phyloP scores from a whole-genome alignment of 2,113 vertebrate genomes.

The Delphinus delphis region DNA sequence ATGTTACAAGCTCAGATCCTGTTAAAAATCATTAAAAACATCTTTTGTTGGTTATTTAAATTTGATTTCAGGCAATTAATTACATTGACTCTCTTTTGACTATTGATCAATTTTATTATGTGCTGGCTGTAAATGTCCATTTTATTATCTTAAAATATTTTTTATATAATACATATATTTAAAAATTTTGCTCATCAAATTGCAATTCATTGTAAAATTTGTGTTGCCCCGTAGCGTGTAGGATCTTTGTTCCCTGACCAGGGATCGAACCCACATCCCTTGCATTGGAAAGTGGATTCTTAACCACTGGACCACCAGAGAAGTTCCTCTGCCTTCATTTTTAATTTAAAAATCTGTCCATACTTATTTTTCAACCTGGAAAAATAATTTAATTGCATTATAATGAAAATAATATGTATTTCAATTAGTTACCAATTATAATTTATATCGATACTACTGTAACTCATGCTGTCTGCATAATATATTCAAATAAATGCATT shows the following conservation, averaged over 20 bases:
- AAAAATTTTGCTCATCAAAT: neutral
- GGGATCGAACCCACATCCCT: too few species aligned
- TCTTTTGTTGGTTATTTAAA: neutral
- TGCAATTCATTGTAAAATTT: neutral
- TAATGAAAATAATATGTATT: neutral
- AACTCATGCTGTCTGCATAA: neutral
- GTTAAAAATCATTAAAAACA: neutral
- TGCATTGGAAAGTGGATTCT: too few species aligned
- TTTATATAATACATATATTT: neutral
- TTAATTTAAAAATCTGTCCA: neutral
- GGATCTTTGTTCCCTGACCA: too few species aligned
- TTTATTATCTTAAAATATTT: neutral
- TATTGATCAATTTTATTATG: neutral
- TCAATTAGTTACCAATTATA: neutral
- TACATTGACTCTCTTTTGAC: neutral
- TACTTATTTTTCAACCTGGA: constrained; percentile 7
- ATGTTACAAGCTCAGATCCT: neutral
- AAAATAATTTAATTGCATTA: constrained; percentile 13
- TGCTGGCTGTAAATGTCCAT: neutral
- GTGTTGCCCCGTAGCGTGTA: too few species aligned
- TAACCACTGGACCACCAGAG: too few species aligned
- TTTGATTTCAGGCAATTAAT: neutral
- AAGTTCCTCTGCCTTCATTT: neutral
- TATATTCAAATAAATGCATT: neutral
- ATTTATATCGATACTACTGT: neutral